A percentile compares a stretch with the other conserved stretches of the same genome.
Conservation (phyloP, 1,140 invertebrate genomes). For the Piezodorus guildinii region DNA sequence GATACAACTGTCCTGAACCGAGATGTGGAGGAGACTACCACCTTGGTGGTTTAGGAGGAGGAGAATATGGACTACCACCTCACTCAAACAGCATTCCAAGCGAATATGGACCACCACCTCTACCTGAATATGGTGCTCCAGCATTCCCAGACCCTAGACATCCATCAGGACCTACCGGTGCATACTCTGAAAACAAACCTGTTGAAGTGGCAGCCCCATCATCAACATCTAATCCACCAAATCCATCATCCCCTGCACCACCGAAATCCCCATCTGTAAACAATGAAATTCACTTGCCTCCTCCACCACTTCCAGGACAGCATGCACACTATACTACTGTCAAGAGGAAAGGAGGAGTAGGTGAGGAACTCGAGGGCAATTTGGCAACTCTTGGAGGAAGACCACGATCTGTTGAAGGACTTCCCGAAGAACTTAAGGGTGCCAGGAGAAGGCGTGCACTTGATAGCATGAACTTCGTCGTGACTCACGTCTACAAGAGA, state of each 20-base stretch:
- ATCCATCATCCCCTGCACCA: slow-evolving; percentile 49
- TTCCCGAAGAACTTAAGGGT: slow-evolving; percentile 56
- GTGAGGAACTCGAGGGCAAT: slow-evolving; percentile 51
- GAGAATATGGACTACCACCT: slow-evolving; percentile 24
- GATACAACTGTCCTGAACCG: slow-evolving; percentile 84
- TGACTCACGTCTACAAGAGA: slow-evolving; percentile 66
- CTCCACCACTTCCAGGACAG: slow-evolving; percentile 66
- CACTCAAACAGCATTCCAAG: slow-evolving; percentile 36
- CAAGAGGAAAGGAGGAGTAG: slow-evolving; percentile 61
- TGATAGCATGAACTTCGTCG: slow-evolving; percentile 41
- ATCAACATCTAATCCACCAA: slow-evolving; percentile 35
- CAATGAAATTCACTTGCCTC: slow-evolving; percentile 58
- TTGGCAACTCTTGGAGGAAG: slow-evolving; percentile 68
- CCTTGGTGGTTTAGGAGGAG: slow-evolving; percentile 21
- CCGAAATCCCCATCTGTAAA: slow-evolving; percentile 33
- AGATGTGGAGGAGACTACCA: slow-evolving; percentile 37
- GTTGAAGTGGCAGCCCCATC: slow-evolving; percentile 64
- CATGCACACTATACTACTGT: slow-evolving; percentile 62
- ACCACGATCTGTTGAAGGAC: slow-evolving; percentile 65
- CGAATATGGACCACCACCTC: slow-evolving; percentile 54
- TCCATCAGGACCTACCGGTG: slow-evolving; percentile 63
- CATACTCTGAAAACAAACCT: slow-evolving; percentile 68
- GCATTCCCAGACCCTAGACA: slow-evolving; percentile 55
- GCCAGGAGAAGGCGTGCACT: slow-evolving; percentile 47
- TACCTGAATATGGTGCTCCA: slow-evolving; percentile 29